These are phyloP conservation scores for Maniola hyperantus DNA, from an alignment of 2,888 invertebrate genomes.

Conservation along the genomic window DNA sequence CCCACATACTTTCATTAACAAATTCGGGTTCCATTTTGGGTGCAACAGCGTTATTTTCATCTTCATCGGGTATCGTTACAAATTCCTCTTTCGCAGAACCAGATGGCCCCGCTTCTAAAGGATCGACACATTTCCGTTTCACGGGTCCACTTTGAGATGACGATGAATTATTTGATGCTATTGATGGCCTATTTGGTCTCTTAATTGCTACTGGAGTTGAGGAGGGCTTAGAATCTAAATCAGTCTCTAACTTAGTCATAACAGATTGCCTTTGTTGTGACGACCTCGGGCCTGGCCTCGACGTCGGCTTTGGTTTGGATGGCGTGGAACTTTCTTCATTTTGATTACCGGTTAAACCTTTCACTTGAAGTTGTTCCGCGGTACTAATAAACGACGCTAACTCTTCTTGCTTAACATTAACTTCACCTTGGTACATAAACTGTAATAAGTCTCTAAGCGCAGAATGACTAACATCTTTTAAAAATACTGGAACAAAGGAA, in stretches of 20 bases:
- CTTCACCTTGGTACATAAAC: conserved; percentile 88
- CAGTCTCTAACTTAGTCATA: conserved; percentile 85
- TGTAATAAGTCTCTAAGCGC: conserved; percentile 87
- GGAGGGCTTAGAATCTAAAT: conserved; percentile 84
- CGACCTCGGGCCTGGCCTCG: conserved; percentile 85
- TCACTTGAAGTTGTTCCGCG: conserved; percentile 87
- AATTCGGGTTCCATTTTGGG: conserved; percentile 87
- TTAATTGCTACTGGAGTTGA: conserved; percentile 84
- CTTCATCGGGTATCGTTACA: conserved; percentile 79
- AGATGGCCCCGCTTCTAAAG: conserved; percentile 84
- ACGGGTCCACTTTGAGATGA: conserved; percentile 83
- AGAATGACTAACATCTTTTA: conserved; percentile 87
- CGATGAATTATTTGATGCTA: conserved; percentile 83
- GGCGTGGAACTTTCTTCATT: conserved; percentile 82
- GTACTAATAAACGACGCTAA: conserved; percentile 88
- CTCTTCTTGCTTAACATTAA: conserved; percentile 88
- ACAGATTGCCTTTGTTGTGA: conserved; percentile 84
- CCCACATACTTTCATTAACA: conserved; percentile 83
- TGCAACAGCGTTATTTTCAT: conserved; percentile 82
- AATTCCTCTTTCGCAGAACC: conserved; percentile 81
- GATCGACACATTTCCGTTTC: conserved; percentile 83
- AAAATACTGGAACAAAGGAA: conserved; percentile 81
- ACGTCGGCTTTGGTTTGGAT: conserved; percentile 82
- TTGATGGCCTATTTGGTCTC: conserved; percentile 86
- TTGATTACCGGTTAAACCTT: conserved; percentile 86